phyloP scores from a whole-genome alignment of 2,888 invertebrate species.

The Drosophila hamatofila region DNA sequence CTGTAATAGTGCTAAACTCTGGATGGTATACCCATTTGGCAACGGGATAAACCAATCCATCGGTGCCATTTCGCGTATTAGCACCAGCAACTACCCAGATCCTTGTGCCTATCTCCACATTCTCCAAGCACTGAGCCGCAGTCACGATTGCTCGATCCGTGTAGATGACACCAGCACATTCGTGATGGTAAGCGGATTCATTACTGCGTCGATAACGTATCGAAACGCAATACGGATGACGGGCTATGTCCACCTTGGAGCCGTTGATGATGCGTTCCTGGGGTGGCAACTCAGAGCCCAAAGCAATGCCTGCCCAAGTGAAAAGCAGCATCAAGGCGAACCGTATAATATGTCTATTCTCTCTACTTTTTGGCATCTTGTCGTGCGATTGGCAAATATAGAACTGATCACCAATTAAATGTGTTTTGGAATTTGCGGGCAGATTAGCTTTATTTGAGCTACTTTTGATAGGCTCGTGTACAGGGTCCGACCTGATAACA shows the following conservation, averaged over 20 bases:
- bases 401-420: constrained; percentile 54
- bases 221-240: constrained; percentile 79
- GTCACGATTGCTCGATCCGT: constrained; percentile 72
- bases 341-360: constrained; percentile 33
- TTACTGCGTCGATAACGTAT: constrained; percentile 70
- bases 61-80: constrained; percentile 73
- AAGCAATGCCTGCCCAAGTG: constrained; percentile 2
- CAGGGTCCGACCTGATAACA: constrained; percentile 56
- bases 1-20: constrained; percentile 71
- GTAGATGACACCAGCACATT: constrained; percentile 82
- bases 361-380: constrained; percentile 12
- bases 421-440: constrained; percentile 32
- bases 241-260: constrained; percentile 59
- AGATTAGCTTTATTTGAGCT: constrained; percentile 65
- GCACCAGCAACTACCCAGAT: constrained; percentile 75
- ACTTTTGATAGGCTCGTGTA: constrained; percentile 49
- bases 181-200: constrained; percentile 66
- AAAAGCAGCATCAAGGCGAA: constrained; percentile 34
- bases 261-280: constrained; percentile 76
- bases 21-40: constrained; percentile 73
- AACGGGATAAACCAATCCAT: constrained; percentile 73
- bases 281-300: constrained; percentile 10
- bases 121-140: constrained; percentile 80
- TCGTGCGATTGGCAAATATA: constrained; percentile 28
- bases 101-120: constrained; percentile 45